Percentiles rank a stretch among this genome's conserved stretches.
These are phyloP conservation scores for Papilio helenus DNA, from an alignment of 1,140 invertebrate genomes.

Conservation along the genomic window DNA sequence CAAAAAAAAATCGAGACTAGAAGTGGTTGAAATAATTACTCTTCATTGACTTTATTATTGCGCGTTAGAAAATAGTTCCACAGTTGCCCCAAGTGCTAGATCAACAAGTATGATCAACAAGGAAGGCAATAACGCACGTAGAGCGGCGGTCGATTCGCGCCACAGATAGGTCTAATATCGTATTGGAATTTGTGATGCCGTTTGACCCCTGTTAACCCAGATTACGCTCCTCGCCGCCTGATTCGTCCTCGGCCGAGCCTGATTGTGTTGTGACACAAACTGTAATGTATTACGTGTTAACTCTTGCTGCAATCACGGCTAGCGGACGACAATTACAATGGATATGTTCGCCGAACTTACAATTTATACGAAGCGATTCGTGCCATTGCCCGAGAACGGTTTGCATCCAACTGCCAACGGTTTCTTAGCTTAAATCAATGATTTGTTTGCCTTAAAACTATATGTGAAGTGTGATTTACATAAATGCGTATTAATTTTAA, in stretches of 20 bases:
- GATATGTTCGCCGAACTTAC: constrained; percentile 75
- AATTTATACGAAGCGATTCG: constrained; percentile 71
- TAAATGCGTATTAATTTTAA: no score
- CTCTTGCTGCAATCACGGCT: constrained; percentile 81
- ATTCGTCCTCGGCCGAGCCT: constrained; percentile 79
- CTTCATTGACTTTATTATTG: background rate
- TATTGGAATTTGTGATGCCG: constrained; percentile 84
- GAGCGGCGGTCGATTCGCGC: constrained; percentile 77
- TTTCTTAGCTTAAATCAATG: constrained; percentile 41
- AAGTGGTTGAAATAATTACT: background rate
- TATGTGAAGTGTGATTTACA: background rate
- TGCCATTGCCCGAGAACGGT: constrained; percentile 35
- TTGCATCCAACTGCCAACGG: constrained; percentile 38
- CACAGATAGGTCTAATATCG: constrained; percentile 83
- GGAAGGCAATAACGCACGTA: constrained; percentile 68
- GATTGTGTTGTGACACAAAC: constrained; percentile 83
- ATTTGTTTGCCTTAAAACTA: background rate
- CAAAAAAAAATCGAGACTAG: background rate
- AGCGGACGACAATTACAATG: constrained; percentile 75
- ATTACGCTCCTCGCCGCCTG: constrained; percentile 82
- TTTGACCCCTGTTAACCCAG: constrained; percentile 84
- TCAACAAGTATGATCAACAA: constrained; percentile 50
- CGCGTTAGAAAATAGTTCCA: background rate
- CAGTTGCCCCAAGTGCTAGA: constrained; percentile 15
- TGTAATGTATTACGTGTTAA: constrained; percentile 83